These are phyloP conservation scores for Camponotus vicinus DNA, from an alignment of 1,140 invertebrate genomes.

Conservation along the genomic window DNA sequence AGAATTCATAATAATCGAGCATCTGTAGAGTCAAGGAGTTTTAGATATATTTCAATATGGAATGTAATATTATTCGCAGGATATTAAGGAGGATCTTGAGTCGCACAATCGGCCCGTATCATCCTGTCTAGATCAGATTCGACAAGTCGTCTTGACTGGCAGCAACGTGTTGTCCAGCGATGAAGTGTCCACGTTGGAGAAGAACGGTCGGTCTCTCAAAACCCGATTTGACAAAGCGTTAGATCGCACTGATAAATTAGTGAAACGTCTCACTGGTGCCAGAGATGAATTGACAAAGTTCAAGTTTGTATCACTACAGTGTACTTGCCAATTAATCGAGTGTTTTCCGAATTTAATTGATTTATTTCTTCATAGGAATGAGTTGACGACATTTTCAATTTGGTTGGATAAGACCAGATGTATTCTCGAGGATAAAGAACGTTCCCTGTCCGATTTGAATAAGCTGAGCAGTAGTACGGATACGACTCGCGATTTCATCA, in stretches of 20 bases:
- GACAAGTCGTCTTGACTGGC: slow-evolving; percentile 95
- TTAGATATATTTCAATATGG: not conserved
- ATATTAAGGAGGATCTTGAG: slow-evolving; percentile 96
- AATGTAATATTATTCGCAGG: slow-evolving; percentile 86
- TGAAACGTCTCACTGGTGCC: slow-evolving; percentile 92
- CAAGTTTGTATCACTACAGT: slow-evolving; percentile 85
- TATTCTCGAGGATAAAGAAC: slow-evolving; percentile 94
- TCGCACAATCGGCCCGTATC: slow-evolving; percentile 94
- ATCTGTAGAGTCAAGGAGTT: not conserved
- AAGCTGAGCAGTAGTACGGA: slow-evolving; percentile 91
- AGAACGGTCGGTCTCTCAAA: slow-evolving; percentile 93
- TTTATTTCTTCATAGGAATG: slow-evolving; percentile 86
- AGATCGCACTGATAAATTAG: slow-evolving; percentile 92
- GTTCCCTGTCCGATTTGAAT: slow-evolving; percentile 93
- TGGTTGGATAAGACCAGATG: slow-evolving; percentile 94
- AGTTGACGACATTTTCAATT: slow-evolving; percentile 92
- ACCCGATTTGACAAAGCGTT: slow-evolving; percentile 93
- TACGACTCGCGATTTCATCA: slow-evolving; percentile 94
- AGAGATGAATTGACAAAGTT: slow-evolving; percentile 96
- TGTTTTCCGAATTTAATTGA: not conserved
- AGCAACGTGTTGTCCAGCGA: slow-evolving; percentile 96
- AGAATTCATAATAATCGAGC: not conserved
- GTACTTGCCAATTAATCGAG: not conserved
- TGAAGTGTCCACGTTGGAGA: slow-evolving; percentile 94
- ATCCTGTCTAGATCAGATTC: slow-evolving; percentile 95